Evolutionary conservation across 1,140 invertebrate species (phyloP).

Genomic region (Drosophila nannoptera): DNA sequence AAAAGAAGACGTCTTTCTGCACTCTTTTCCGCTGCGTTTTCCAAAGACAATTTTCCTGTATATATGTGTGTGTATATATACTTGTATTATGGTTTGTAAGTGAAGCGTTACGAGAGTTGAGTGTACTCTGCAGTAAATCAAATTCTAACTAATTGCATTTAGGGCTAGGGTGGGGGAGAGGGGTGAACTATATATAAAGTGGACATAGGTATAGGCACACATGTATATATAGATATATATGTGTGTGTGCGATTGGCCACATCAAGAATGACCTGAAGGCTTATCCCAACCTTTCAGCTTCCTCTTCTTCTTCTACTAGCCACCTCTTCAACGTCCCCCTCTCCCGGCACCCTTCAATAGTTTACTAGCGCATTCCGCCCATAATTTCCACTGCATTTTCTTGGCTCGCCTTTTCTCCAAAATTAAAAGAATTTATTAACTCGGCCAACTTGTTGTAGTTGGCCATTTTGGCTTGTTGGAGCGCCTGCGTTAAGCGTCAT

Average conservation of each 20-base stretch:
- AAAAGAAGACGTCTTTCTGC: conserved; percentile 39
- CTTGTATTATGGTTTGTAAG: not conserved
- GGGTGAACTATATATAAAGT: not conserved
- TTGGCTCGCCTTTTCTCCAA: not conserved
- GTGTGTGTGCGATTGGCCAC: too few relatives aligned
- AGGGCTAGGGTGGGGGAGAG: not conserved
- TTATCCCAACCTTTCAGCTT: too few relatives aligned
- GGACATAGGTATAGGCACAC: too few relatives aligned
- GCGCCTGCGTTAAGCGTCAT: conserved; percentile 33
- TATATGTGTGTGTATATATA: not conserved
- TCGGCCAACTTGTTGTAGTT: conserved; percentile 14
- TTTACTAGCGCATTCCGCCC: not conserved
- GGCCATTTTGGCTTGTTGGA: conserved; percentile 17
- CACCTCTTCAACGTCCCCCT: too few relatives aligned
- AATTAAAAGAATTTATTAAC: conserved; percentile 8
- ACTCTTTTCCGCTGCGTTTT: conserved; percentile 2
- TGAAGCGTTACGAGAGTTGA: conserved; percentile 11
- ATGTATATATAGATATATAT: too few relatives aligned
- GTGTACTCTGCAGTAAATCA: conserved; percentile 12
- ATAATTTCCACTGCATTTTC: not conserved
- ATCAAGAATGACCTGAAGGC: too few relatives aligned
- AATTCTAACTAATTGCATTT: conserved; percentile 9
- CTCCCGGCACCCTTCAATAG: not conserved
- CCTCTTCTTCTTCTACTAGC: not conserved
- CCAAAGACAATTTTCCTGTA: not conserved